A percentile compares a stretch with the other conserved stretches of the same genome.
phyloP scores from a whole-genome alignment of 2,797 vertebrate species.

The Mormyrus proboscirostris region DNA sequence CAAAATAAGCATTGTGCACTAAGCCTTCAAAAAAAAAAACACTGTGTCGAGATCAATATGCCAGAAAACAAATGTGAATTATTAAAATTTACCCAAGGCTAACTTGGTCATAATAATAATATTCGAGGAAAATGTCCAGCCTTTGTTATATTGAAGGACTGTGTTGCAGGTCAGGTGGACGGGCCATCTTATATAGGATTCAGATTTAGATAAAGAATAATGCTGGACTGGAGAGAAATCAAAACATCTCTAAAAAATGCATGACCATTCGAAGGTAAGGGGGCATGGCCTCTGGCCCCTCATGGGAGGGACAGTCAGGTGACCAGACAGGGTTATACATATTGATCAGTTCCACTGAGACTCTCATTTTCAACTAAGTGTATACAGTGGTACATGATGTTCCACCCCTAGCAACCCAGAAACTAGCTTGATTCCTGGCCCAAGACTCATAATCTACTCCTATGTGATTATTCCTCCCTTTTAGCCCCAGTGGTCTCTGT shows the following conservation, averaged over 20 bases:
- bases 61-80: background rate
- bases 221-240: background rate
- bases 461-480: background rate
- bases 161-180: background rate
- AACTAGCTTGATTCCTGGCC: background rate
- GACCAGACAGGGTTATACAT: background rate
- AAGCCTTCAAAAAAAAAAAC: background rate
- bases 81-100: background rate
- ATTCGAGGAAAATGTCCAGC: background rate
- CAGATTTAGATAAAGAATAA: background rate
- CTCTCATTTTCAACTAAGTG: background rate
- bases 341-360: background rate
- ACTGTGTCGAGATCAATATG: background rate
- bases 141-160: background rate
- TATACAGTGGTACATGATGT: background rate
- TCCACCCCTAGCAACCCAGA: background rate
- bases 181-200: background rate
- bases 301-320: background rate
- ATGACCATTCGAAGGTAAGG: background rate
- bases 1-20: background rate
- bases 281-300: background rate
- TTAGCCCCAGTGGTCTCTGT: background rate
- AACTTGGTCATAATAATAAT: background rate
- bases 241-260: background rate
- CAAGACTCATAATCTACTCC: background rate